Base-by-base conservation (phyloP, 2,888 invertebrate genomes). In the Protophormia terraenovae region DNA sequence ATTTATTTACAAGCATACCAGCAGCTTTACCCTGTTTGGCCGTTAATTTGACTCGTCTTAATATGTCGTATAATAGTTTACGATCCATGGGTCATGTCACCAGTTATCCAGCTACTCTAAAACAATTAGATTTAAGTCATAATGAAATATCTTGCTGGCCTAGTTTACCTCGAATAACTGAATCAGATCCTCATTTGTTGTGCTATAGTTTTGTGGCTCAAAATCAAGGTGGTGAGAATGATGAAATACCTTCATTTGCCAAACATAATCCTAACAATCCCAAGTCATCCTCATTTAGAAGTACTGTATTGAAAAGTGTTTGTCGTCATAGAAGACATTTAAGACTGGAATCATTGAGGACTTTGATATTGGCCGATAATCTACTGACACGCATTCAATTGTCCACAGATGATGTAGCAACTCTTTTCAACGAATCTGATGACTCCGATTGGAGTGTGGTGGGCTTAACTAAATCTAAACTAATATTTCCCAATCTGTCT, bases 81-180 rank as follows among this genome's bases (percentile, higher is more conserved):
- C 92, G 95, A 86, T 95, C 95, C 0, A 96, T 98, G 95, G 97
- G 97, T 1, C 96, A 96, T 89, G 96, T 98, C 76, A 97, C 97
- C 12, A 96, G 97, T 72, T 98, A 98, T 92, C 99, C 99, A 0
- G 95, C 96, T 50, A 95, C 96, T 62, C 93, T 99, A 8, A 97
- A 98, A 83, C 98, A 98, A 91, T 93, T 99, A 53, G 99, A 99
- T 93, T 94, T 99, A 45, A 97, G 98, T 62, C 97, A 97, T 91
- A 99, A 98, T 93, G 96, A 96, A 92, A 97, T 98, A 87, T 95
- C 96, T 0, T 96, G 96, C 89, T 98, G 98, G 98, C 97, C 97
- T 0, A 97, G 97, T 90, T 92, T 97, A 87, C 97, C 97, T 0
- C 96, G 96, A 91, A 95, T 96, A 27, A 93, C 94, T 29, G 92